phyloP scores from a whole-genome alignment of 2,797 vertebrate genomes.

The Schizopygopsis pylzovi region DNA sequence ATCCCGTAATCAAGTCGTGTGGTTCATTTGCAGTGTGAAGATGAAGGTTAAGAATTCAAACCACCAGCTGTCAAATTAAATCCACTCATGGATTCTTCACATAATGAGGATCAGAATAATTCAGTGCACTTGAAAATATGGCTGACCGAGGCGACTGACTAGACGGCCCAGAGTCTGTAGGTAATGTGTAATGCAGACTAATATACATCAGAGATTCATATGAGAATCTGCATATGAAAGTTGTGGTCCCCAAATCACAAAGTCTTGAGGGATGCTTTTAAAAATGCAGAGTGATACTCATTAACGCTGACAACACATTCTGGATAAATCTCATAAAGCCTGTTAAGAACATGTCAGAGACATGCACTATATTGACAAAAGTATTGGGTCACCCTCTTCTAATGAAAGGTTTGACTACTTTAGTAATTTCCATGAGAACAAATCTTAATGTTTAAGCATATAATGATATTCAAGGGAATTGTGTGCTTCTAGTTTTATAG shows the following conservation, averaged over 20 bases:
- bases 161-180: background rate
- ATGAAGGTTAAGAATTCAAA: conserved; percentile 18
- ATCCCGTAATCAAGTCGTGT: background rate
- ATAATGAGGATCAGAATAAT: conserved; percentile 10
- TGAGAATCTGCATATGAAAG: background rate
- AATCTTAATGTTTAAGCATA: too few relatives aligned
- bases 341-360: background rate
- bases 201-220: background rate
- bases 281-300: background rate
- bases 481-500: too few relatives aligned
- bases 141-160: background rate
- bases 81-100: conserved; percentile 1
- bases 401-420: too few relatives aligned
- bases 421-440: too few relatives aligned
- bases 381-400: too few relatives aligned
- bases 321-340: background rate
- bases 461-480: too few relatives aligned
- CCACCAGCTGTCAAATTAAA: conserved; percentile 29
- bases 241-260: background rate
- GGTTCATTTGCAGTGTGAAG: conserved; percentile 24
- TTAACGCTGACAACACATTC: background rate
- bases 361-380: background rate
- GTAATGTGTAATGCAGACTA: background rate
- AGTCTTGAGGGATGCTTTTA: background rate
- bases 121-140: conserved; percentile 22